Base-by-base conservation (phyloP, 64 coral and sea anemone species). In the Catalaphyllia jardinei region DNA sequence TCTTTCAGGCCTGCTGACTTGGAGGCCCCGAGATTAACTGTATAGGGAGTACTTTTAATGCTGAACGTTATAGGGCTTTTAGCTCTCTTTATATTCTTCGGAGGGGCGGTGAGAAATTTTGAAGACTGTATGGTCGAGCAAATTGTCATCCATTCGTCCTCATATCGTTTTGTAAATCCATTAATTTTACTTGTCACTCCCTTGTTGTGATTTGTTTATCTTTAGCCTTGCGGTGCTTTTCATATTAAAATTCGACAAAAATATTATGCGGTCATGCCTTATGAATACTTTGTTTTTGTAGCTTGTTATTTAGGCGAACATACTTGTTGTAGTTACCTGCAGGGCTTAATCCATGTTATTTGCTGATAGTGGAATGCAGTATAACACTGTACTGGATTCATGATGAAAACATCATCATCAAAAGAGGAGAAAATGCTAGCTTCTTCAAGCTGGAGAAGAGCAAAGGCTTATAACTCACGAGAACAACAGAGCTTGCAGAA, bases 401-500 rank as follows among this genome's bases (percentile, higher is more conserved):
- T 8, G 63, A 85, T 71, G 81, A 51, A 51, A 67, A 85, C 10
- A 4, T 24, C 65, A 25, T n/a, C 29, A 67, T 85, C 81, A 10
- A 27, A 35, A 51, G 38, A 85, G 2, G 22, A 85, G 14, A 85
- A 85, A 52, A 22, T 85, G 19, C 39, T 69, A 22, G 62, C 81
- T 3, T 69, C 81, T 12, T 46, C 29, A 19, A 64, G 81, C 31
- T 85, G 31, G 35, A 85, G 39, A 85, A 50, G n/a, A 25, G 81
- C 38, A n/a, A 50, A 51, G 11, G 81, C 81, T 42, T 10, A 50
- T 71, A 85, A 85, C 10, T 51, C 62, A 1, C 62, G 38, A 4
- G 81, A 52, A 51, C 38, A 85, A 10, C 12, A 50, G 2, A 49
- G 42, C 20, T 71, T 85, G n/a, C 63, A 85, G 20, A 85, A 28